Evolutionary conservation across 2,797 vertebrate species (phyloP).

Genomic region (Fistularia commersonii): DNA sequence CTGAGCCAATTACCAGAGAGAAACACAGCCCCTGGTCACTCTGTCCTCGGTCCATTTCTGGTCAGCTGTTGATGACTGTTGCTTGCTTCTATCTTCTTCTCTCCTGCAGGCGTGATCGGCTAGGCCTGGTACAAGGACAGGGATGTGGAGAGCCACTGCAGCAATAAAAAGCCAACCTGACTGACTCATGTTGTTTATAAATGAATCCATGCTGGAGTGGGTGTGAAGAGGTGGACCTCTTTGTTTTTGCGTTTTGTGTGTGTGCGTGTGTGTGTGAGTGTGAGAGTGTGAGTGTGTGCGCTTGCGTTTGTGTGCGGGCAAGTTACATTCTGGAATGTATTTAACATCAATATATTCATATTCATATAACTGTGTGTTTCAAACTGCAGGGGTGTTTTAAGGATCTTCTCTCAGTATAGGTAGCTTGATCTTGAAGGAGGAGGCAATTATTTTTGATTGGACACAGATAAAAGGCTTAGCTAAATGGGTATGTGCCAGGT

Average conservation of each 20-base stretch:
- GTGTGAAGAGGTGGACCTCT: slow-evolving; percentile 73
- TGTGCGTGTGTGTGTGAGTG: slow-evolving; percentile 42
- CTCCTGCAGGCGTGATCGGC: slow-evolving; percentile 45
- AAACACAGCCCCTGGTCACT: slow-evolving; percentile 54
- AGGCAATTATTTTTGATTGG: slow-evolving; percentile 67
- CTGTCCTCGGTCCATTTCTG: slow-evolving; percentile 46
- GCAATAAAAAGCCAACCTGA: slow-evolving; percentile 63
- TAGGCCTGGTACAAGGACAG: slow-evolving; percentile 62
- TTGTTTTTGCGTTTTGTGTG: slow-evolving; percentile 59
- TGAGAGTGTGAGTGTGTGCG: background rate
- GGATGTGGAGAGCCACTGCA: slow-evolving; percentile 47
- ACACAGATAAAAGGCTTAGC: slow-evolving; percentile 58
- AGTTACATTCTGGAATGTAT: slow-evolving; percentile 49
- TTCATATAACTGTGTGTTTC: slow-evolving; percentile 46
- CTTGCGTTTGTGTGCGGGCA: too few relatives aligned
- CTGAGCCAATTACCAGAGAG: slow-evolving; percentile 62
- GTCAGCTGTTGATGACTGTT: slow-evolving; percentile 50
- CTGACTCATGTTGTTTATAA: slow-evolving; percentile 68
- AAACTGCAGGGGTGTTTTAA: slow-evolving; percentile 43
- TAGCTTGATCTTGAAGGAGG: slow-evolving; percentile 47
- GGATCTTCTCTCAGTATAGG: slow-evolving; percentile 37
- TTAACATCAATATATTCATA: slow-evolving; percentile 60
- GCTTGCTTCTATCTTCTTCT: slow-evolving; percentile 37
- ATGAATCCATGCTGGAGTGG: slow-evolving; percentile 60
- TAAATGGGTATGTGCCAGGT: slow-evolving; percentile 46